phyloP scores from a whole-genome alignment of 2,888 invertebrate species.

The Formica aserva region DNA sequence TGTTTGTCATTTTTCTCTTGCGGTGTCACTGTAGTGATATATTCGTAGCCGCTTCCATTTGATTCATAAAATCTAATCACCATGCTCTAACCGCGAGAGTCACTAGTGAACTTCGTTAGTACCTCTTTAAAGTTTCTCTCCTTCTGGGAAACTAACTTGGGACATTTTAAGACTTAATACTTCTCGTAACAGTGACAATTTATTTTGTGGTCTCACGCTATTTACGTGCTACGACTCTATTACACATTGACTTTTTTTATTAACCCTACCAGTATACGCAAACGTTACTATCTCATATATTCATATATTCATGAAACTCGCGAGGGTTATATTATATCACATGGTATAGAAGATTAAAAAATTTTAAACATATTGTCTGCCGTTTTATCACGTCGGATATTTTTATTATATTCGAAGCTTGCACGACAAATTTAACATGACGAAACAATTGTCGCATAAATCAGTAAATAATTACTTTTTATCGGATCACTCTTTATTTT shows the following conservation, averaged over 20 bases:
- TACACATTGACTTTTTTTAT: constrained; percentile 64
- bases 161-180: constrained; percentile 60
- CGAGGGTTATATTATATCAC: not conserved
- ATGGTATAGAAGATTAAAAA: constrained; percentile 36
- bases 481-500: not conserved
- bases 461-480: not conserved
- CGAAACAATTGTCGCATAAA: not conserved
- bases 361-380: constrained; percentile 24
- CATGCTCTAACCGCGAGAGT: constrained; percentile 46
- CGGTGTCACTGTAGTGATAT: constrained; percentile 14
- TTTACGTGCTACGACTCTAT: constrained; percentile 59
- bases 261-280: constrained; percentile 15
- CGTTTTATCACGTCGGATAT: not conserved
- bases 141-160: constrained; percentile 8
- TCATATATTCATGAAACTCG: constrained; percentile 47
- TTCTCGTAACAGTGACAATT: constrained; percentile 60
- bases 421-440: not conserved
- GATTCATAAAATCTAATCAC: constrained; percentile 69
- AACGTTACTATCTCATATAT: constrained; percentile 36
- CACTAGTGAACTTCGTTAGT: constrained; percentile 64
- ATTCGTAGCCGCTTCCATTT: not conserved
- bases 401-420: not conserved
- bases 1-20: constrained; percentile 48
- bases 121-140: constrained; percentile 65
- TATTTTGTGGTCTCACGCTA: constrained; percentile 57